Evolutionary conservation across 2,888 invertebrate genomes (phyloP).

Genomic region (Coelogynopora nodosa): DNA sequence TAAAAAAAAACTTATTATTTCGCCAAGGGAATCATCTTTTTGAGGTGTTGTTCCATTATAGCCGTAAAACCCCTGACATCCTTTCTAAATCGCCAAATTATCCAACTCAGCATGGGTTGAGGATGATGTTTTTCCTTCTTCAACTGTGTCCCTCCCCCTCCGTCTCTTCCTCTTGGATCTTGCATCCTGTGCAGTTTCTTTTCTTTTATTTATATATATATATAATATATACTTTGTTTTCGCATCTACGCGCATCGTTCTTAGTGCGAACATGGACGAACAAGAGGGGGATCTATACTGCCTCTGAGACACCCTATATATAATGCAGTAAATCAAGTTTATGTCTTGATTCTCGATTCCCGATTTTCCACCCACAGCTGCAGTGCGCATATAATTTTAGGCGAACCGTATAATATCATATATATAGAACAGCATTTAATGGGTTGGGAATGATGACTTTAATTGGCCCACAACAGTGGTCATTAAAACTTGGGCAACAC

Average conservation of each 20-base stretch:
- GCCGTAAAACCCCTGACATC: not conserved
- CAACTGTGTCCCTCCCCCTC: not conserved
- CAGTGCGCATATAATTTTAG: too few relatives aligned
- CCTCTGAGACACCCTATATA: too few relatives aligned
- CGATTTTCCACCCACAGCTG: too few relatives aligned
- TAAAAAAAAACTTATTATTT: too few relatives aligned
- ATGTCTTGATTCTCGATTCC: too few relatives aligned
- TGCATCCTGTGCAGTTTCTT: too few relatives aligned
- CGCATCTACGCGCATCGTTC: not conserved
- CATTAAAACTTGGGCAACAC: slow-evolving; percentile 23
- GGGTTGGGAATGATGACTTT: not conserved
- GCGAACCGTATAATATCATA: too few relatives aligned
- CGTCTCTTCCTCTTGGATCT: too few relatives aligned
- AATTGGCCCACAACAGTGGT: not conserved
- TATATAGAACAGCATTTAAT: not conserved
- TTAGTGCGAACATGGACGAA: not conserved
- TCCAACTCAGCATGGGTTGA: not conserved
- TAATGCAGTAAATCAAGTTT: too few relatives aligned
- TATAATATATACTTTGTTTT: not conserved
- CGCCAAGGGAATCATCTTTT: too few relatives aligned
- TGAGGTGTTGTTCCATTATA: not conserved
- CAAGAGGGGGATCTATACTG: not conserved
- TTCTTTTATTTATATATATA: too few relatives aligned
- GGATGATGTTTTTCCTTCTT: not conserved
- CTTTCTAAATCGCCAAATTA: not conserved